phyloP scores from a whole-genome alignment of 1,140 invertebrate species.

The Marisa cornuarietis region DNA sequence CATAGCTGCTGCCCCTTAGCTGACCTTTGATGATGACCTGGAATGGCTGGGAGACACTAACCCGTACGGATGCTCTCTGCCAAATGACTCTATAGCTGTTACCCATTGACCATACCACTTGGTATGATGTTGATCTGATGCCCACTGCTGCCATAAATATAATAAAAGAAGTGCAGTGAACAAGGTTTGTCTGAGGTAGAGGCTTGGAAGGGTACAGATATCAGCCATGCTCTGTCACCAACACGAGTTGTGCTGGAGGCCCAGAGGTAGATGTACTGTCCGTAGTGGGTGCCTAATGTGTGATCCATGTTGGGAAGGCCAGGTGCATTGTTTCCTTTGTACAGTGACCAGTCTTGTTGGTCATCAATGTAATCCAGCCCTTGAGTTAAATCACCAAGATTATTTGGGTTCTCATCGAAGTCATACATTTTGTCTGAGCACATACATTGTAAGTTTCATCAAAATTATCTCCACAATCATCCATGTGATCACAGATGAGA shows the following conservation, averaged over 20 bases:
- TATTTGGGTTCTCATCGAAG: conserved; percentile 50
- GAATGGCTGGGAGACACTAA: conserved; percentile 38
- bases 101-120: conserved; percentile 26
- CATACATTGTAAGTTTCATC: conserved; percentile 52
- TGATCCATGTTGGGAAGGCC: conserved; percentile 43
- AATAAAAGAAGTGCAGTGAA: conserved; percentile 50
- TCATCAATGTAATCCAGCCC: conserved; percentile 41
- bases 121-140: conserved; percentile 50
- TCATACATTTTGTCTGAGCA: conserved; percentile 42
- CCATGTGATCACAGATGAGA: conserved; percentile 57
- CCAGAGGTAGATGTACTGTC: conserved; percentile 59
- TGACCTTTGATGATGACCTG: conserved; percentile 52
- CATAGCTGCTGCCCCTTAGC: conserved; percentile 34
- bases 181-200: conserved; percentile 15
- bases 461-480: conserved; percentile 65
- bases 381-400: conserved; percentile 41
- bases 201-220: conserved; percentile 26
- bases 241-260: conserved; percentile 67
- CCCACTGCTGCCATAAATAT: conserved; percentile 59
- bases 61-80: conserved; percentile 34
- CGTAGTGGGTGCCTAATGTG: conserved; percentile 48
- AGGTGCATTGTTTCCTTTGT: conserved; percentile 30
- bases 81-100: conserved; percentile 51
- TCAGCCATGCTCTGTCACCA: conserved; percentile 48
- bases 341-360: conserved; percentile 52